Conservation (phyloP, 2,797 vertebrate genomes). For the Petrocephalus sullivani region DNA sequence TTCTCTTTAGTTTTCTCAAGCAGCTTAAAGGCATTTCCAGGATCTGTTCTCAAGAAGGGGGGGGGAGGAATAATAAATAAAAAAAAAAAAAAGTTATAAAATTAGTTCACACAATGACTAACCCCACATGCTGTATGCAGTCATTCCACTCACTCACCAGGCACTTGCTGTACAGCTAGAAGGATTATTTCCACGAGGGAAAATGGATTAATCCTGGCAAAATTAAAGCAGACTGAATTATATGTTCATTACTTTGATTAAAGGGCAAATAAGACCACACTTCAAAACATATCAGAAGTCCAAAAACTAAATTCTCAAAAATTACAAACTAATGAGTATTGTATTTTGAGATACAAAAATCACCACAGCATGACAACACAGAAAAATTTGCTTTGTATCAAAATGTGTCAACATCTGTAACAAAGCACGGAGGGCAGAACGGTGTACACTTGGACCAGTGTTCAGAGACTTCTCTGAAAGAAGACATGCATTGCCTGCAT, state of each 20-base stretch:
- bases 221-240: neutral
- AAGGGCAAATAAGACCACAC: neutral
- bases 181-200: constrained; percentile 31
- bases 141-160: constrained; percentile 17
- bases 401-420: neutral
- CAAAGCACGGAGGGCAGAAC: neutral
- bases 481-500: neutral
- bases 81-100: neutral
- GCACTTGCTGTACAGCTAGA: constrained; percentile 23
- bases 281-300: neutral
- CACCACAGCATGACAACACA: neutral
- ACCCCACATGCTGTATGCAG: neutral
- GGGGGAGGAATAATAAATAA: neutral
- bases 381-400: neutral
- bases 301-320: neutral
- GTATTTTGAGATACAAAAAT: neutral
- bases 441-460: neutral
- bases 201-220: constrained; percentile 28
- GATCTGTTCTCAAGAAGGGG: constrained; percentile 15
- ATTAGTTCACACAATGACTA: neutral
- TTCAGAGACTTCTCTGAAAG: neutral
- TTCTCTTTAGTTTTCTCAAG: constrained; percentile 33
- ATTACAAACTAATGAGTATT: neutral
- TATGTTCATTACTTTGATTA: neutral
- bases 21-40: constrained; percentile 14